Conservation (phyloP, 2,888 invertebrate species). For the Eupithecia dodoneata region DNA sequence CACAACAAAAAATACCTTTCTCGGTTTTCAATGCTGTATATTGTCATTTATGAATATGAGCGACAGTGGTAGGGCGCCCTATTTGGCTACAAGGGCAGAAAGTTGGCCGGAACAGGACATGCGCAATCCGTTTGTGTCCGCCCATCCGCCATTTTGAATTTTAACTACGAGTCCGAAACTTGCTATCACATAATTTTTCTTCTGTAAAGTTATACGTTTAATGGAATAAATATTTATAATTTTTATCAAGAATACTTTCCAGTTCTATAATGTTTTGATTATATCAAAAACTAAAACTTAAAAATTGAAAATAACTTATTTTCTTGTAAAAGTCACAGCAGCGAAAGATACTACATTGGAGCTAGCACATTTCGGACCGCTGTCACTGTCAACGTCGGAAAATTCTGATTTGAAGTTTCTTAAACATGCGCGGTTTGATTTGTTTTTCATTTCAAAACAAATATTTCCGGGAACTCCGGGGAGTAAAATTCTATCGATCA, state of each 20-base stretch:
- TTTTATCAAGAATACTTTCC: neutral
- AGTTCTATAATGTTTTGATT: neutral
- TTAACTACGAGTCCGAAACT: neutral
- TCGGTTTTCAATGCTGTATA: neutral
- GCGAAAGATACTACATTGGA: no score
- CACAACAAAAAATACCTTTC: neutral
- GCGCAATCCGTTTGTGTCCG: constrained; percentile 18
- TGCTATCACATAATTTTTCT: neutral
- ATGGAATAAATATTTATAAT: neutral
- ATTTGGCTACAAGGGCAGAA: neutral
- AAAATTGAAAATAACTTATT: neutral
- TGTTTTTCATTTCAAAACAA: constrained; percentile 23
- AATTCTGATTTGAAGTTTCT: constrained; percentile 43
- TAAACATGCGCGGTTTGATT: constrained; percentile 50
- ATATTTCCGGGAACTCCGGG: neutral
- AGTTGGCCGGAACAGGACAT: constrained; percentile 25
- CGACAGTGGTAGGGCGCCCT: neutral
- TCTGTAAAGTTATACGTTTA: neutral
- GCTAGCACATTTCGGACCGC: constrained; percentile 1
- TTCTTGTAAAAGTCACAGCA: neutral
- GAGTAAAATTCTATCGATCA: constrained; percentile 54
- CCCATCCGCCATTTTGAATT: neutral
- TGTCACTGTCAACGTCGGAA: constrained; percentile 27
- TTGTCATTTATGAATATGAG: neutral
- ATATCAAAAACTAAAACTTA: neutral